Evolutionary conservation across 2,113 vertebrate species (phyloP), one percentile per base, ranked within the genome.

Genomic region (Nasalis larvatus): DNA sequence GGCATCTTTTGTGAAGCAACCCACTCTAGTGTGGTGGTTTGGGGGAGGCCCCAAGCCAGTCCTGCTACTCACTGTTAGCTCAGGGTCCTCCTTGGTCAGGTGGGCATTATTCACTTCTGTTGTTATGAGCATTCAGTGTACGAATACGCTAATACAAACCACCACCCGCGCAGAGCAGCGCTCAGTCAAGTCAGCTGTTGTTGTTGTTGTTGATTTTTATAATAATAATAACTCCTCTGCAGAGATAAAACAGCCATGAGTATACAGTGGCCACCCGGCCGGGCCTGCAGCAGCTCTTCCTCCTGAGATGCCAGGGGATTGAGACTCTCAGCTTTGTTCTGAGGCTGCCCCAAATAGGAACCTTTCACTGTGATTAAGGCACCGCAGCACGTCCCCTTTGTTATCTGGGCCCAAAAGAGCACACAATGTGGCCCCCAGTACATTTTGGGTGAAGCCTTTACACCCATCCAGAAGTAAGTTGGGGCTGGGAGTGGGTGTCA

Each of bases 131-230:
- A 0, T 27, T 8, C 3, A 5, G 18, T 12, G 47, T 9, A 16
- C n/a, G 2, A 14, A 12, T 1, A 49, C 10, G 0, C 0, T 54
- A 2, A 20, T 54, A 54, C 0, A 6, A 23, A 23, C 17, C 3
- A 8, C 32, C 11, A 6, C 25, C 20, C 5, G 13, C 1, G 1
- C 6, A 8, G 56, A 45, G 47, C 23, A 4, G n/a, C 4, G 0
- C 80, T 32, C 8, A 0, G 10, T 6, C 2, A 4, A 0, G 3
- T 42, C 4, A 8, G 40, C 45, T 0, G 0, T 23, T 0, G 7
- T 17, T 37, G 8, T 4, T 35, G 77, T 42, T 27, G 6, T 4
- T 1, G 1, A 1, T 18, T n/a, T 82, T 32, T 18, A 1, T 12
- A 4, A 27, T 27, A 10, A 1, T 3, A 63, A 6, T 3, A 1